Evolutionary conservation across 2,113 vertebrate genomes (phyloP).

Genomic region (Rynchops niger): DNA sequence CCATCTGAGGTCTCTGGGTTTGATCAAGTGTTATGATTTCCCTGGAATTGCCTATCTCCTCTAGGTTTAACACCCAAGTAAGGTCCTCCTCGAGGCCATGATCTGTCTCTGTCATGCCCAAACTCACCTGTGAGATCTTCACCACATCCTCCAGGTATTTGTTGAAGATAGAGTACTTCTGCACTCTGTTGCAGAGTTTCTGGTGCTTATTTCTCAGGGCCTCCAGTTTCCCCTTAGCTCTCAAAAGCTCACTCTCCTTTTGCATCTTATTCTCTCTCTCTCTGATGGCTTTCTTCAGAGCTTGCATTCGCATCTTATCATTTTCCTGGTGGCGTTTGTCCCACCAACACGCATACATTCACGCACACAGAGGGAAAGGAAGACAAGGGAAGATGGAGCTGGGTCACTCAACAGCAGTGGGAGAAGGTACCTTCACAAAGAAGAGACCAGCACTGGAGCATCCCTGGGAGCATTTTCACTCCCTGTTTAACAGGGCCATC

Average conservation of each 20-base stretch:
- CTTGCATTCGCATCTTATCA: constrained; percentile 52
- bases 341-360: neutral
- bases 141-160: constrained; percentile 79
- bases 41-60: neutral
- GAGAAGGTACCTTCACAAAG: neutral
- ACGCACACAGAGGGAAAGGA: neutral
- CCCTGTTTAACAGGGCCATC: no score
- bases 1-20: neutral
- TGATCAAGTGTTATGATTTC: neutral
- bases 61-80: neutral
- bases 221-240: constrained; percentile 48
- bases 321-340: constrained; percentile 69
- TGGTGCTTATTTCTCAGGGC: constrained; percentile 56
- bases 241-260: constrained; percentile 63
- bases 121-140: constrained; percentile 70
- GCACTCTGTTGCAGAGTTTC: constrained; percentile 50
- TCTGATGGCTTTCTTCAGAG: constrained; percentile 68
- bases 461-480: no score
- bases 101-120: neutral
- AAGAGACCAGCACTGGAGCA: neutral
- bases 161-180: constrained; percentile 71
- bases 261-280: constrained; percentile 52
- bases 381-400: neutral
- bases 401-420: neutral
- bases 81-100: accelerated